Percentiles rank a stretch among this genome's conserved stretches.
phyloP scores from a whole-genome alignment of 2,888 invertebrate species.

The Orchesellides sinensis region DNA sequence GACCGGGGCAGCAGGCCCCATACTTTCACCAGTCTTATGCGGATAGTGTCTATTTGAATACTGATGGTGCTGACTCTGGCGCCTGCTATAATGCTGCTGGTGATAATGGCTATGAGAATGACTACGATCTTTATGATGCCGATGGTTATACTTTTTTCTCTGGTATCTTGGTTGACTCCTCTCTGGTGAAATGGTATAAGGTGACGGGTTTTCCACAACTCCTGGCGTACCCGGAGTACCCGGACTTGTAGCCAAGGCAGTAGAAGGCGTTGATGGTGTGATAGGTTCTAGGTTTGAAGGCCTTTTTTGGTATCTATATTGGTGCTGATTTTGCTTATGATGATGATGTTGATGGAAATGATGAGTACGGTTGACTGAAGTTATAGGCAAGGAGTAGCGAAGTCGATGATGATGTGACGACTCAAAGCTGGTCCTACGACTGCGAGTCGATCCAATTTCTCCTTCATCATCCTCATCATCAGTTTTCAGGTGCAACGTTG shows the following conservation, averaged over 20 bases:
- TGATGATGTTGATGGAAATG: constrained; percentile 25
- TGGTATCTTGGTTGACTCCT: neutral
- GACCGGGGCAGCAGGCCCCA: constrained; percentile 45
- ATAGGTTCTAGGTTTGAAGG: constrained; percentile 37
- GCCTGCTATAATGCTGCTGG: neutral
- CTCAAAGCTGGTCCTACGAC: constrained; percentile 65
- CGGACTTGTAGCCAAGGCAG: constrained; percentile 66
- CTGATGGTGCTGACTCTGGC: neutral
- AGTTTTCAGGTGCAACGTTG: constrained; percentile 71
- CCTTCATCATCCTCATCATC: constrained; percentile 67
- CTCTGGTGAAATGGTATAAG: neutral
- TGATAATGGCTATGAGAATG: constrained; percentile 3
- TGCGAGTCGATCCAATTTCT: constrained; percentile 20
- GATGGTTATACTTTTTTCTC: too few species aligned
- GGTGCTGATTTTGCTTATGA: constrained; percentile 55
- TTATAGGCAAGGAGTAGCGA: constrained; percentile 66
- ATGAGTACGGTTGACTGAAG: constrained; percentile 24
- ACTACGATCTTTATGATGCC: neutral
- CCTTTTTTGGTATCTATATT: constrained; percentile 38
- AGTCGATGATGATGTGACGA: constrained; percentile 61
- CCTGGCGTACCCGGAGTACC: constrained; percentile 43
- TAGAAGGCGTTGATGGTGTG: constrained; percentile 69
- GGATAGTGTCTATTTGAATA: neutral
- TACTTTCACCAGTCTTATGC: constrained; percentile 37
- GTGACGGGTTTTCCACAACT: neutral